These are phyloP conservation scores for Lucifuga dentata DNA, from an alignment of 2,113 vertebrate genomes.

Conservation along the genomic window DNA sequence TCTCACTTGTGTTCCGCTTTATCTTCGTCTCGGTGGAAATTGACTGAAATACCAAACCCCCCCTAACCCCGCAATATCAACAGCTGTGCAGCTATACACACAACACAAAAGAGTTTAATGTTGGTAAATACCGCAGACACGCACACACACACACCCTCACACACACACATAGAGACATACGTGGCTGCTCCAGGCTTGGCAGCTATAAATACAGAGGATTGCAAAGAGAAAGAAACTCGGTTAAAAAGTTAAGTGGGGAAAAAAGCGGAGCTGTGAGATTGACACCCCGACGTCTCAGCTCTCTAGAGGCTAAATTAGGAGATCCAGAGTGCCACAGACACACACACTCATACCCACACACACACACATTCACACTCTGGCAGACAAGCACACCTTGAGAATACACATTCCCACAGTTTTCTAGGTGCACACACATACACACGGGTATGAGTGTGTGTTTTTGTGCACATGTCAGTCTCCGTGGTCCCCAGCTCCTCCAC, in stretches of 20 bases:
- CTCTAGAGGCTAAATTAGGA: conserved; percentile 84
- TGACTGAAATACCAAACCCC: conserved; percentile 81
- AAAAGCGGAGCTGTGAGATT: conserved; percentile 78
- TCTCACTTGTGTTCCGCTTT: conserved; percentile 64
- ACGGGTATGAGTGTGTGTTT: neutral
- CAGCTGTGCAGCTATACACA: conserved; percentile 73
- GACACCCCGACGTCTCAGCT: conserved; percentile 80
- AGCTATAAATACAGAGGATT: conserved; percentile 82
- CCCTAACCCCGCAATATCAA: conserved; percentile 78
- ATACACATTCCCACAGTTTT: conserved; percentile 49
- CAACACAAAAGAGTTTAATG: conserved; percentile 74
- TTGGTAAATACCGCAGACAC: conserved; percentile 73
- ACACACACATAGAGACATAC: conserved; percentile 32
- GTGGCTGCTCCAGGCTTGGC: conserved; percentile 77
- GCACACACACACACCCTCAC: conserved; percentile 45
- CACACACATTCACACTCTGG: conserved; percentile 3
- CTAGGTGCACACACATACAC: conserved; percentile 36
- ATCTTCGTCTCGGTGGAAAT: conserved; percentile 78
- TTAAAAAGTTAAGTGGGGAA: conserved; percentile 85
- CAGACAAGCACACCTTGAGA: conserved; percentile 49
- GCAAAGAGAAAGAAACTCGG: conserved; percentile 80
- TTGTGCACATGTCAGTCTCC: conserved; percentile 63
- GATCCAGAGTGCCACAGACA: conserved; percentile 68
- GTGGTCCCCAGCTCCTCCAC: conserved; percentile 49
- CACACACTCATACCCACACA: conserved; percentile 38